Evolutionary conservation across 2,888 invertebrate species (phyloP).

Genomic region (Xestoiulus laeticollis): DNA sequence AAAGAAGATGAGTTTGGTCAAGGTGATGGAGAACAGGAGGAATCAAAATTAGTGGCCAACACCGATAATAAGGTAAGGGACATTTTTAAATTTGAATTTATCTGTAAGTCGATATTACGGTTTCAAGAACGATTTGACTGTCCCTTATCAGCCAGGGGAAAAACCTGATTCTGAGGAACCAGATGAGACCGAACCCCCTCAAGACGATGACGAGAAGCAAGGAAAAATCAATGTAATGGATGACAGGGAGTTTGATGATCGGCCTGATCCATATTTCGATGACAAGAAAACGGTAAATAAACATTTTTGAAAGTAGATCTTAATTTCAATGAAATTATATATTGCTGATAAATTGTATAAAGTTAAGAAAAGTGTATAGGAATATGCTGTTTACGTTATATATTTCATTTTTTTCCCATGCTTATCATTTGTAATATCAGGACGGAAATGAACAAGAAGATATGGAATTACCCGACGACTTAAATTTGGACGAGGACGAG

Average conservation of each 20-base stretch:
- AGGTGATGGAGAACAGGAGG: no score
- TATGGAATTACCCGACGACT: constrained; percentile 87
- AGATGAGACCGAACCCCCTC: constrained; percentile 69
- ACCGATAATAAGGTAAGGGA: constrained; percentile 66
- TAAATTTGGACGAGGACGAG: constrained; percentile 80
- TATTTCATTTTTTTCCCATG: background rate
- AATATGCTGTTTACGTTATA: background rate
- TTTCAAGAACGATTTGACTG: background rate
- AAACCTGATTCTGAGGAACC: constrained; percentile 78
- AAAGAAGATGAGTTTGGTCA: no score
- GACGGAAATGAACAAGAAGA: constrained; percentile 76
- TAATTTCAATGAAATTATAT: background rate
- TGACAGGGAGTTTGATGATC: constrained; percentile 59
- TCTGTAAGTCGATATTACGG: background rate
- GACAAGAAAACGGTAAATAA: constrained; percentile 48
- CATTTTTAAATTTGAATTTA: background rate
- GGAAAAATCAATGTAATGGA: constrained; percentile 57
- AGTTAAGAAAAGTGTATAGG: no score
- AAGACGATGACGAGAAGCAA: constrained; percentile 58
- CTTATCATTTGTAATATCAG: no score
- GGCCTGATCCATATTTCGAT: constrained; percentile 77
- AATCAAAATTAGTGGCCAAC: no score
- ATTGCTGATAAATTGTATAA: no score
- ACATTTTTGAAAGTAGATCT: background rate
- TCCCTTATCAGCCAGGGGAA: constrained; percentile 57